Evolutionary conservation across 1,140 invertebrate species (phyloP), one percentile per base, ranked within the genome.

Genomic region (Hirudo medicinalis): DNA sequence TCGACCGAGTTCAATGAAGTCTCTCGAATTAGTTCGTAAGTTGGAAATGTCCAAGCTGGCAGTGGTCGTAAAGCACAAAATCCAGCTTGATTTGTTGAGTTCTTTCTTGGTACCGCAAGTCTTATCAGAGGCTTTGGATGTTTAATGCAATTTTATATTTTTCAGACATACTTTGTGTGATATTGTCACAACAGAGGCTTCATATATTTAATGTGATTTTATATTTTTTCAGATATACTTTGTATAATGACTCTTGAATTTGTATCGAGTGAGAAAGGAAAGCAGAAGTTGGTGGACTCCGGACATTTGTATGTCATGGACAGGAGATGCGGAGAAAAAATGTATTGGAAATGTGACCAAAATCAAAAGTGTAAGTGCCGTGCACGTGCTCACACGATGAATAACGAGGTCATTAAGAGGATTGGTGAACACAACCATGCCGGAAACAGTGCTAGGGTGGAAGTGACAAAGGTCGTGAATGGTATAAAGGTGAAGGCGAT

Each of bases 311-410:
- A 19, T 32, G 57, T 63, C 57, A 63, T 6, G 6, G 57, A 63
- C 29, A 63, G 57, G 29, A 32, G 8, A 25, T 25, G 22, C 11
- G 57, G 29, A 1, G 11, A 63, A 63, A 63, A 63, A 63, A 2
- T n/a, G 57, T 63, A 25, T 25, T 63, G 57, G 57, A 63, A 63
- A n/a, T 63, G 57, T 15, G 29, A 32, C 57, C 22, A 63, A n/a
- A 25, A 25, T 63, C 57, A 63, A 63, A 22, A 32, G 22, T 25
- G 4, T 15, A 22, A n/a, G 8, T 63, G 57, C 19, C 57, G 20
- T 11, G 57, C 57, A 22, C 57, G 57, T 25, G 22, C 17, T 25
- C 57, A 63, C 19, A 25, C 57, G 19, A 32, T 25, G 22, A 32
- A 63, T 11, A n/a, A 22, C 29, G 11, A 63, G 29, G 29, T 63